A percentile compares a stretch with the other conserved stretches of the same genome.
Conservation (phyloP, 2,888 invertebrate species). For the Acleris emargana region DNA sequence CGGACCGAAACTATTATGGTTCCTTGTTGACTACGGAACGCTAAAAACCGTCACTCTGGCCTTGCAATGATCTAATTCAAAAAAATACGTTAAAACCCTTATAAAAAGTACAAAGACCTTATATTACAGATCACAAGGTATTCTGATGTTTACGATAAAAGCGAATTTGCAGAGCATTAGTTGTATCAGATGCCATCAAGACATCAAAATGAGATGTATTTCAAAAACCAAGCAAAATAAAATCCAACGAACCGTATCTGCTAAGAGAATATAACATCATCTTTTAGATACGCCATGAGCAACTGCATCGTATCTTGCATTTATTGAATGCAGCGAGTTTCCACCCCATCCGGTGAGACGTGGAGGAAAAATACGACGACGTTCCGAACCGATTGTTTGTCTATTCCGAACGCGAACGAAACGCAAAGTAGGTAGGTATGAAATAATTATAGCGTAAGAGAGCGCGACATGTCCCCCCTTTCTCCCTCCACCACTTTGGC, state of each 20-base stretch:
- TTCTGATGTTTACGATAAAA: too few relatives aligned
- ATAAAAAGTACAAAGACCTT: too few relatives aligned
- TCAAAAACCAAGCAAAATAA: slow-evolving; percentile 8
- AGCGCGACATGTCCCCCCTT: slow-evolving; percentile 56
- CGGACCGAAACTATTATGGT: too few relatives aligned
- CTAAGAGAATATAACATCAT: slow-evolving; percentile 23
- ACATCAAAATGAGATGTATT: too few relatives aligned
- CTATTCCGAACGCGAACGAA: slow-evolving; percentile 65
- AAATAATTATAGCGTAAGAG: slow-evolving; percentile 77
- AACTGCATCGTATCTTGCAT: slow-evolving; percentile 51
- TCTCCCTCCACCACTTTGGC: slow-evolving; percentile 41
- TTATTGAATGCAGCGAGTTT: slow-evolving; percentile 56
- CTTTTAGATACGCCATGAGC: slow-evolving; percentile 22
- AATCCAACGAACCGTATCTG: slow-evolving; percentile 14
- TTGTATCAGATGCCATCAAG: too few relatives aligned
- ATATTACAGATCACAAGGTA: too few relatives aligned
- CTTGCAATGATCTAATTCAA: too few relatives aligned
- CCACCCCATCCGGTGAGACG: slow-evolving; percentile 51
- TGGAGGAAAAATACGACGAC: slow-evolving; percentile 66
- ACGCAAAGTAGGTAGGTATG: slow-evolving; percentile 65
- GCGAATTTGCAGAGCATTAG: too few relatives aligned
- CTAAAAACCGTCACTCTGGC: too few relatives aligned
- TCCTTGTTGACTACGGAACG: too few relatives aligned
- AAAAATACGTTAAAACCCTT: too few relatives aligned
- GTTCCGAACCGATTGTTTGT: slow-evolving; percentile 66